Conservation (phyloP, 2,797 vertebrate genomes). For the Pachyuromys duprasi region DNA sequence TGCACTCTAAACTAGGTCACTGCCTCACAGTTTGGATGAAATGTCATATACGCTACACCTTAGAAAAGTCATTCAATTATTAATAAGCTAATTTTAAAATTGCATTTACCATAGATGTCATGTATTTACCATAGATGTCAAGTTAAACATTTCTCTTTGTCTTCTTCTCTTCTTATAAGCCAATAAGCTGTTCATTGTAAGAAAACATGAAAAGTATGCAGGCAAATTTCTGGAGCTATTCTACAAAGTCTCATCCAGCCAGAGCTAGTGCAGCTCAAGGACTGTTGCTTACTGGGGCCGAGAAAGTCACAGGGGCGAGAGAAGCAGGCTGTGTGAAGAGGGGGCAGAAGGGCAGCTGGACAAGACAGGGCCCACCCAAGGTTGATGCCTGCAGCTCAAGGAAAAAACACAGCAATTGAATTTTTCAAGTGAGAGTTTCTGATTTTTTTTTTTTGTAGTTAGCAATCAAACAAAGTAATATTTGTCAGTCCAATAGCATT, state of each 20-base stretch:
- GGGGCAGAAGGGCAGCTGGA: fast-evolving
- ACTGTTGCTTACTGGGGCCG: background rate
- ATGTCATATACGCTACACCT: background rate
- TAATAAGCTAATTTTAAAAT: constrained; percentile 48
- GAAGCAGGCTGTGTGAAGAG: background rate
- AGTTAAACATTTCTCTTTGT: background rate
- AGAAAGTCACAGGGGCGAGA: background rate
- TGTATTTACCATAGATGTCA: too few species aligned
- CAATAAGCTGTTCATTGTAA: background rate
- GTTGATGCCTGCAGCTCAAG: background rate
- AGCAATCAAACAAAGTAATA: background rate
- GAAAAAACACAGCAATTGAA: background rate
- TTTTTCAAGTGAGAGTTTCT: background rate
- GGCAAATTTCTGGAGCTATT: background rate
- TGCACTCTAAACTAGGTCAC: constrained; percentile 27
- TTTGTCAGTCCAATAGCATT: background rate
- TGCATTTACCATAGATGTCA: constrained; percentile 41
- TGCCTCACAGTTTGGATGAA: background rate
- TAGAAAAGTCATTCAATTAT: constrained; percentile 32
- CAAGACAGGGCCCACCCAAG: background rate
- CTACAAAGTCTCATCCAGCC: background rate
- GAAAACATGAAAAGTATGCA: background rate
- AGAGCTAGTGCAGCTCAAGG: background rate
- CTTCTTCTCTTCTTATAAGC: constrained; percentile 20
- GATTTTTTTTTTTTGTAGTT: background rate